A percentile compares a stretch with the other conserved stretches of the same genome.
Evolutionary conservation across 2,888 invertebrate genomes (phyloP).

Genomic region (Thymelicus sylvestris): DNA sequence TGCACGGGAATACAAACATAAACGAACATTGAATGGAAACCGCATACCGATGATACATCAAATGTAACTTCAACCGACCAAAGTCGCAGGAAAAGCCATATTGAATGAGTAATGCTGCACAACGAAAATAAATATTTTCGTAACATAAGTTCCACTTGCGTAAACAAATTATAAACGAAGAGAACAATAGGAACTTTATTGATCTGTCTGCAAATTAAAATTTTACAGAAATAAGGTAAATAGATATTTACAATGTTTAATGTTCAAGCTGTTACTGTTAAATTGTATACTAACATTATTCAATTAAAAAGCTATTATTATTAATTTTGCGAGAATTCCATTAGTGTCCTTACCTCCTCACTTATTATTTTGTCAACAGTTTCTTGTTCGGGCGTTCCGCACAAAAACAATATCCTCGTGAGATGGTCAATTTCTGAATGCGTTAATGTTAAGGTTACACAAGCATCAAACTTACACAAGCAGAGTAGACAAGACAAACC

Average conservation of each 20-base stretch:
- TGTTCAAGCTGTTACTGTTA: not conserved
- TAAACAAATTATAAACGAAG: not conserved
- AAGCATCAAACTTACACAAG: constrained; percentile 81
- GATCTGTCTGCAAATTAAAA: not conserved
- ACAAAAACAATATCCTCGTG: constrained; percentile 93
- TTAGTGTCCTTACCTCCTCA: constrained; percentile 88
- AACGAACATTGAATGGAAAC: too few relatives aligned
- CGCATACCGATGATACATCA: too few relatives aligned
- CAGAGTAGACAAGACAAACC: constrained; percentile 56
- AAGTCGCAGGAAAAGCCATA: not conserved
- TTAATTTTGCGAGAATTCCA: not conserved
- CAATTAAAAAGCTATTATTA: not conserved
- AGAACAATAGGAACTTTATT: not conserved
- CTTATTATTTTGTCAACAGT: constrained; percentile 94
- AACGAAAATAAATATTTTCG: not conserved
- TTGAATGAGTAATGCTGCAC: not conserved
- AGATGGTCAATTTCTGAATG: constrained; percentile 95
- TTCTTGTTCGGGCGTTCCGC: constrained; percentile 93
- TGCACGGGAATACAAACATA: not conserved
- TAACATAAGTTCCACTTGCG: constrained; percentile 1
- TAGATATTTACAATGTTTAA: not conserved
- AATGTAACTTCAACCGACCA: too few relatives aligned
- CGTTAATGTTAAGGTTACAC: constrained; percentile 82
- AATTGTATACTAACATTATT: not conserved
- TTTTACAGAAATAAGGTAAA: not conserved